Base-by-base conservation (phyloP, 2,888 invertebrate species). In the Xestia rhomboidea region DNA sequence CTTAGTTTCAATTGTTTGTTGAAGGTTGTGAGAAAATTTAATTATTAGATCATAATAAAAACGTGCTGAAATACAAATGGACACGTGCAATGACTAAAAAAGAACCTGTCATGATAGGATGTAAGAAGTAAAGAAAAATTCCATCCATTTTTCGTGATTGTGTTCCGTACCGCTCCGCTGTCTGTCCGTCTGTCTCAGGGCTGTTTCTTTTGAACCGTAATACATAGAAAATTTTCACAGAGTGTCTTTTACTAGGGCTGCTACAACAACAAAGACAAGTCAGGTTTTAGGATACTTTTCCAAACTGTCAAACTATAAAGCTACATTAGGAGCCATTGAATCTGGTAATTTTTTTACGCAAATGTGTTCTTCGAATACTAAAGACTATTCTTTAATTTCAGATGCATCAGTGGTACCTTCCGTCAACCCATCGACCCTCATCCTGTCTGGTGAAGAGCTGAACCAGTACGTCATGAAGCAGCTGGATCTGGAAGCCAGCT, bases 401-500 rank as follows among this genome's bases (percentile, higher is more conserved):
- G 84, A 75, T 34, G 27, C n/a, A 57, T 21, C 4, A 44, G 68
- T 24, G 13, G 88, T 87, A 7, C 91, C 91, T 13, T 82, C 87
- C 0, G 67, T 88, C 27, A 77, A 79, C 46, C 82, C 88, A 15
- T 68, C 83, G 18, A 51, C 34, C 1, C 10, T 62, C 21, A 68
- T 71, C 15, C 82, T 88, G 24, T 84, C 88, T 0, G 78, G 57
- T 1, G 93, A 93, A 72, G 94, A 95, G 21, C 76, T 94, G 68
- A 92, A 90, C 82, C 93, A 93, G 83, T 94, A 93, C 89, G 91
- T 88, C 79, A 90, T 92, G 74, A 95, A 80, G 57, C 93, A 94
- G 0, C 49, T 96, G 64, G 89, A 95, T 57, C 2, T 93, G 21
- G 89, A 89, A 30, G 91, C 92, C 6, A 91, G 93, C 44, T 64